phyloP scores from a whole-genome alignment of 2,888 invertebrate genomes.

The Morpho achilles region DNA sequence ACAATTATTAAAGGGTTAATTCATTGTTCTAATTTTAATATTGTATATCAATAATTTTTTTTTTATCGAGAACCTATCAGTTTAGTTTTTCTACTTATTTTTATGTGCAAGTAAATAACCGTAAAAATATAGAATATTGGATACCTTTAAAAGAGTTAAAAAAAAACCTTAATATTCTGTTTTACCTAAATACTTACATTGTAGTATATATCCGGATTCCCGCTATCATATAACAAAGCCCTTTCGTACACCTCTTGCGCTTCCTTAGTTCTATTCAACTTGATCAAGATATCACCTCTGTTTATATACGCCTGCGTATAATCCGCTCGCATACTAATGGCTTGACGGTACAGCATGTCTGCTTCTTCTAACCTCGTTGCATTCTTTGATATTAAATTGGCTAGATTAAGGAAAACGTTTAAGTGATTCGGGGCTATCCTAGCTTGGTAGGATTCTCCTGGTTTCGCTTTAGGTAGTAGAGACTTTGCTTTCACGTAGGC shows the following conservation, averaged over 20 bases:
- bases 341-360: constrained; percentile 94
- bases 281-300: constrained; percentile 96
- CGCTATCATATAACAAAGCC: constrained; percentile 94
- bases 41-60: no score
- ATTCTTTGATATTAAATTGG: constrained; percentile 96
- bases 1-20: no score
- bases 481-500: constrained; percentile 95
- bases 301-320: constrained; percentile 98
- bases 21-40: no score
- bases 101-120: no score
- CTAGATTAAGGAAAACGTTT: constrained; percentile 96
- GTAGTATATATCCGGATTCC: constrained; percentile 96
- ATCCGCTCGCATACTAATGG: constrained; percentile 98
- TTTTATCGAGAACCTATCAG: no score
- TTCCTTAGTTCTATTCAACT: constrained; percentile 94
- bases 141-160: no score
- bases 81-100: no score
- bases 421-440: constrained; percentile 97
- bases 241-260: constrained; percentile 96
- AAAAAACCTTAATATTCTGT: no score
- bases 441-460: constrained; percentile 96
- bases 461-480: constrained; percentile 92
- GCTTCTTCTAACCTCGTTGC: constrained; percentile 95
- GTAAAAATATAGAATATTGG: no score
- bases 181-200: constrained; percentile 82